A percentile compares a stretch with the other conserved stretches of the same genome.
Conservation (phyloP, 92 coral and sea anemone species). For the Zoanthus sociatus region DNA sequence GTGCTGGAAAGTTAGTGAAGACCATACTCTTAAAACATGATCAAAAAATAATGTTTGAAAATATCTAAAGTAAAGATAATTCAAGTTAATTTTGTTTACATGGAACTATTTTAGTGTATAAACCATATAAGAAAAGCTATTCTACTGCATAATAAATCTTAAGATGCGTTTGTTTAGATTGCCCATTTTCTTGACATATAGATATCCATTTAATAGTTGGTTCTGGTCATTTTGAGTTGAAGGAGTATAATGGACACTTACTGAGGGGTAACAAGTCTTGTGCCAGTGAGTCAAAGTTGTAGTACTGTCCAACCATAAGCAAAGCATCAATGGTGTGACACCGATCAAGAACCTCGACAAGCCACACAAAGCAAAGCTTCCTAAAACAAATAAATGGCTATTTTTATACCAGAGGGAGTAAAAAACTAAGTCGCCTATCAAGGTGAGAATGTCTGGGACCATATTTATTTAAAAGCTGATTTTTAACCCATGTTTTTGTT, state of each 20-base stretch:
- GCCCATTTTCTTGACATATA: background rate
- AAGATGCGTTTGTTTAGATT: background rate
- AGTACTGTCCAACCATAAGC: conserved; percentile 52
- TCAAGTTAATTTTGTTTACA: background rate
- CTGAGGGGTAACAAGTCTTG: conserved; percentile 86
- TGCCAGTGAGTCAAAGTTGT: conserved; percentile 80
- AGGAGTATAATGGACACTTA: conserved; percentile 49
- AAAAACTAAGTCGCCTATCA: too few species aligned
- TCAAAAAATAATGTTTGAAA: background rate
- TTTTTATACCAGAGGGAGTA: too few species aligned
- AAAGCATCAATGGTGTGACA: conserved; percentile 61
- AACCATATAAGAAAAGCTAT: background rate
- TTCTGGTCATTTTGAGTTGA: too few species aligned
- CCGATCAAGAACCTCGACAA: conserved; percentile 79
- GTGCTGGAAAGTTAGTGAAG: background rate
- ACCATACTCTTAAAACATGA: background rate
- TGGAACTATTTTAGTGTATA: background rate
- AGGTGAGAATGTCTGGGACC: too few species aligned
- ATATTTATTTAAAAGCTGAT: too few species aligned
- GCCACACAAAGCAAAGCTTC: conserved; percentile 90
- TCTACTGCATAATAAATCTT: background rate
- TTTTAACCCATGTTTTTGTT: too few species aligned
- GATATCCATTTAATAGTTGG: too few species aligned
- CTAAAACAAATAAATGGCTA: conserved; percentile 39
- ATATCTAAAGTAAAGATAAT: background rate